Percentiles rank a stretch among this genome's conserved stretches.
Evolutionary conservation across 2,888 invertebrate genomes (phyloP).

Genomic region (Helleia helle): DNA sequence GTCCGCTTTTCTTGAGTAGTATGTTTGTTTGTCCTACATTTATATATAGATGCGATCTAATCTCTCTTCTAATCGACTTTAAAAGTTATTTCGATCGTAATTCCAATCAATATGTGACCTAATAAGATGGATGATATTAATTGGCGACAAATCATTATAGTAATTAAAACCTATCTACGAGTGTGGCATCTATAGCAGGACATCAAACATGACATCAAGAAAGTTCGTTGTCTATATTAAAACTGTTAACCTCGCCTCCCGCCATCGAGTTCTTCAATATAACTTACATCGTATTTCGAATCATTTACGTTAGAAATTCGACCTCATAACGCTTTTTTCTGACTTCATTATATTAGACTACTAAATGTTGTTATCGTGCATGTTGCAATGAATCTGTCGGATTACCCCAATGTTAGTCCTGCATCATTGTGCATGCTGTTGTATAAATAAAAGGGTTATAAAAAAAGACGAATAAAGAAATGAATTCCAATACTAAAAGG

Average conservation of each 20-base stretch:
- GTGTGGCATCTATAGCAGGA: background rate
- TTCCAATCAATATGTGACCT: no score
- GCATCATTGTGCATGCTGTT: slow-evolving; percentile 10
- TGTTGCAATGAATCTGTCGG: slow-evolving; percentile 20
- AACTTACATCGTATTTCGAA: slow-evolving; percentile 2
- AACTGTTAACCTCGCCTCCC: slow-evolving; percentile 5
- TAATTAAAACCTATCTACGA: background rate
- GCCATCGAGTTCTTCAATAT: slow-evolving; percentile 13
- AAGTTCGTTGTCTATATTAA: slow-evolving; percentile 9
- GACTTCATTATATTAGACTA: background rate
- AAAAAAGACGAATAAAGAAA: background rate
- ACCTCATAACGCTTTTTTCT: slow-evolving; percentile 1
- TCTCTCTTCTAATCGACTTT: no score
- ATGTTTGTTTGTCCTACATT: slow-evolving; percentile 30
- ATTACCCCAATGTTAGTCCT: slow-evolving; percentile 8
- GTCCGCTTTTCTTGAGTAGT: slow-evolving; percentile 47
- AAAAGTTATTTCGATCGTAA: no score
- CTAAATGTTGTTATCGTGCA: slow-evolving; percentile 27
- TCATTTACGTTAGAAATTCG: background rate
- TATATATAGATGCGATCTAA: slow-evolving; percentile 40
- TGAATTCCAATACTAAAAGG: no score
- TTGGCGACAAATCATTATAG: no score
- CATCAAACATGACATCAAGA: slow-evolving; percentile 11
- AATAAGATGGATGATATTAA: no score
- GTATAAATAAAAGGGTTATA: background rate